These are phyloP conservation scores for Parasteatoda tepidariorum DNA, from an alignment of 1,140 invertebrate species.

Conservation along the genomic window DNA sequence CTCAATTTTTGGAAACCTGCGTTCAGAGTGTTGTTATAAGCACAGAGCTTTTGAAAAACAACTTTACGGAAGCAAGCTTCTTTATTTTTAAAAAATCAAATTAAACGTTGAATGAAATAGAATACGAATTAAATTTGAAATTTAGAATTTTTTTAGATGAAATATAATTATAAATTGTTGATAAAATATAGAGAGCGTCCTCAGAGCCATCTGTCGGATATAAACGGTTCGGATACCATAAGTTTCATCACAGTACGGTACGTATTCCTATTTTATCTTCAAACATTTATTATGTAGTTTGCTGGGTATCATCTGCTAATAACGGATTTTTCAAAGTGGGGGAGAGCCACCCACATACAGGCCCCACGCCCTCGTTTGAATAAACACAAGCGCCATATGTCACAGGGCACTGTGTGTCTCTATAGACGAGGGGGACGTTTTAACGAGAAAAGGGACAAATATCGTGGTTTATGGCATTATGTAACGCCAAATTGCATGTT, in stretches of 20 bases:
- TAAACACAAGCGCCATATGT: conserved; percentile 51
- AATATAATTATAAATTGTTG: no score
- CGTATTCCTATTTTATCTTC: background rate
- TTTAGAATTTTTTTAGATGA: no score
- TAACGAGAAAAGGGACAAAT: conserved; percentile 20
- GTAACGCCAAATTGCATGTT: conserved; percentile 13
- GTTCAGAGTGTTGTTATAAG: no score
- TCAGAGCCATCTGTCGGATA: background rate
- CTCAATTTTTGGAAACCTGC: no score
- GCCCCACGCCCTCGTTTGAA: conserved; percentile 42
- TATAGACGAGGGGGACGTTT: background rate
- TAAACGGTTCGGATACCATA: background rate
- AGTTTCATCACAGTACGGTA: background rate
- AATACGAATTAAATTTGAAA: no score
- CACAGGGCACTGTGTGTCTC: background rate
- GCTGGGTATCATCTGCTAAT: conserved; percentile 51
- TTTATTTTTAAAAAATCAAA: no score
- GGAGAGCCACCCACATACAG: background rate
- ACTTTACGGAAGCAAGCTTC: no score
- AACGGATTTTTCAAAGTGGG: conserved; percentile 37
- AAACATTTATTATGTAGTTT: background rate
- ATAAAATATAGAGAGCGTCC: no score
- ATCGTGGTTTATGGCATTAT: conserved; percentile 38
- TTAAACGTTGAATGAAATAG: no score
- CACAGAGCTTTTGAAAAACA: no score